Evolutionary conservation across 2,113 vertebrate genomes (phyloP).

Genomic region (Bagarius yarrelli): DNA sequence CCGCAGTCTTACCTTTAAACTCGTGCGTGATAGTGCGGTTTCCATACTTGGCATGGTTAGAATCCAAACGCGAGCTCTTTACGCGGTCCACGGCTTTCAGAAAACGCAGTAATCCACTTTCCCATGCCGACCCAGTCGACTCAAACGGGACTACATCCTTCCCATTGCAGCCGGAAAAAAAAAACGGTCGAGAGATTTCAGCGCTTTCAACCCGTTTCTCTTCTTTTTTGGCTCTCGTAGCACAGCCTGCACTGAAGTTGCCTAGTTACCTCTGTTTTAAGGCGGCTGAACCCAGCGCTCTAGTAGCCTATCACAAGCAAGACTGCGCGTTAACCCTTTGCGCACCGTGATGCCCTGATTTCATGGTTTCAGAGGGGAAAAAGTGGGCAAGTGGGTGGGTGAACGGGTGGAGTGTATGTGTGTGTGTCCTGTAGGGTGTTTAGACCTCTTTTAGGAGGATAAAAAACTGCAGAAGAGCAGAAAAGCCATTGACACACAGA

Average conservation of each 20-base stretch:
- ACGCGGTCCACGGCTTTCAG: slow-evolving; percentile 63
- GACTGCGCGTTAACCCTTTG: slow-evolving; percentile 70
- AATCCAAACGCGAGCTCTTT: slow-evolving; percentile 65
- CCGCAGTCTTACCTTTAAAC: slow-evolving; percentile 54
- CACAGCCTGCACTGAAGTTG: slow-evolving; percentile 74
- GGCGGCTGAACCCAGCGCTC: slow-evolving; percentile 68
- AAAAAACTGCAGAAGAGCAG: slow-evolving; percentile 15
- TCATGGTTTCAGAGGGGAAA: slow-evolving; percentile 64
- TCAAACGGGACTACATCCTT: slow-evolving; percentile 70
- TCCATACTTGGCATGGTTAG: slow-evolving; percentile 67
- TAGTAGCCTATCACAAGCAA: slow-evolving; percentile 71
- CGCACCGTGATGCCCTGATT: slow-evolving; percentile 72
- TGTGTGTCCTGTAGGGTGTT: not conserved
- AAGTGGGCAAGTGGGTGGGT: slow-evolving; percentile 16
- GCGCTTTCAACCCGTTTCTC: slow-evolving; percentile 54
- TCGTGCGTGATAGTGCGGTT: slow-evolving; percentile 50
- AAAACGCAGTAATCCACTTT: slow-evolving; percentile 69
- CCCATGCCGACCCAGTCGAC: slow-evolving; percentile 66
- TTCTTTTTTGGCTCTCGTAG: slow-evolving; percentile 43
- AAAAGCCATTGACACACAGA: not conserved
- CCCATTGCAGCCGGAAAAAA: slow-evolving; percentile 56
- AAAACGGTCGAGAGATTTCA: slow-evolving; percentile 69
- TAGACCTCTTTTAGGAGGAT: slow-evolving; percentile 1
- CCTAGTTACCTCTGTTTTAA: slow-evolving; percentile 80
- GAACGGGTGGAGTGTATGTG: slow-evolving; percentile 8